Percentiles rank a stretch among this genome's conserved stretches.
These are phyloP conservation scores for Barnardius zonarius DNA, from an alignment of 2,113 vertebrate genomes.

Conservation along the genomic window DNA sequence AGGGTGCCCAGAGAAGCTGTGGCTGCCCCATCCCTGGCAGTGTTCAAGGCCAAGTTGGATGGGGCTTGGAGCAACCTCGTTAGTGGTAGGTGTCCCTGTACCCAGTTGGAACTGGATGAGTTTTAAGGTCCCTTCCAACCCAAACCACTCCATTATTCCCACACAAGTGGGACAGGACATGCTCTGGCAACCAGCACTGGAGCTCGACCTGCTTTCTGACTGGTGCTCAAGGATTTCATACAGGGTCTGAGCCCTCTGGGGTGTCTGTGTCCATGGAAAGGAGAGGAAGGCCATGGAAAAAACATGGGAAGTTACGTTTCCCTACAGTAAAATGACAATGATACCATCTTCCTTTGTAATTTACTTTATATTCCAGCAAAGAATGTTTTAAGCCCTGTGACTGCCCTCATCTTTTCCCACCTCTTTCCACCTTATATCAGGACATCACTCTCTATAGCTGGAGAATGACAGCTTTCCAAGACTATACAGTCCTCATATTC, in stretches of 20 bases:
- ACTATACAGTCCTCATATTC: background rate
- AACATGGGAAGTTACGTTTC: background rate
- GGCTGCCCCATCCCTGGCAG: background rate
- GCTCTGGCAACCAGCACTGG: background rate
- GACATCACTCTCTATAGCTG: background rate
- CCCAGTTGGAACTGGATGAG: background rate
- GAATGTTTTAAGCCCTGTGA: background rate
- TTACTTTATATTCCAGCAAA: background rate
- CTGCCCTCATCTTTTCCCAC: background rate
- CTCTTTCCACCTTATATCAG: background rate
- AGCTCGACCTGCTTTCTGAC: background rate
- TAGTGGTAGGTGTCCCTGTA: background rate
- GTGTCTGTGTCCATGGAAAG: too few species aligned
- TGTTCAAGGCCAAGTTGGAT: background rate
- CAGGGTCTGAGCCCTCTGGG: background rate
- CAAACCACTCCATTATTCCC: background rate
- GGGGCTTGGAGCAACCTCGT: background rate
- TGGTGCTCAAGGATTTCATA: background rate
- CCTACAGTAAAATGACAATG: background rate
- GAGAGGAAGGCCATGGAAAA: background rate
- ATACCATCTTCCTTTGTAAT: background rate
- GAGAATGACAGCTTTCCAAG: background rate
- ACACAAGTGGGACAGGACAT: rapidly evolving
- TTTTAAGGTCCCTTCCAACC: background rate
- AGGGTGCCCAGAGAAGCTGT: background rate